Evolutionary conservation across 2,888 invertebrate genomes (phyloP).

Genomic region (Eupeodes latifasciatus): DNA sequence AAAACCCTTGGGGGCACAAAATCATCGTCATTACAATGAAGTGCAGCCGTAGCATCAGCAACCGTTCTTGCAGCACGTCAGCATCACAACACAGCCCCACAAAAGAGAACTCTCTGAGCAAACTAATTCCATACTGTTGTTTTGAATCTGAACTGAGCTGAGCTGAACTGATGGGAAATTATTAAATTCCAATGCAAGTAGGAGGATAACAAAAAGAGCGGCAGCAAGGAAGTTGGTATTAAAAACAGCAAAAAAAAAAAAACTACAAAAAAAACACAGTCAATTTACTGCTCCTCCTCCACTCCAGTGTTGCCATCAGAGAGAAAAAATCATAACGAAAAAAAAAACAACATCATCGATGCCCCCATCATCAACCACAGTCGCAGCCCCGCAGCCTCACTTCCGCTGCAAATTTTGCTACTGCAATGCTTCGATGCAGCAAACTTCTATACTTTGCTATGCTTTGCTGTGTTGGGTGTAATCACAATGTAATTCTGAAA

Average conservation of each 20-base stretch:
- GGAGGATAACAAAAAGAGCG: slow-evolving; percentile 70
- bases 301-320: slow-evolving; percentile 57
- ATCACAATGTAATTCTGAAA: slow-evolving; percentile 75
- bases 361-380: slow-evolving; percentile 33
- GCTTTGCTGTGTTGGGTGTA: slow-evolving; percentile 63
- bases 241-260: slow-evolving; percentile 22
- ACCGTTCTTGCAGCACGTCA: slow-evolving; percentile 67
- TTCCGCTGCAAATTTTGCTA: slow-evolving; percentile 52
- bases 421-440: slow-evolving; percentile 62
- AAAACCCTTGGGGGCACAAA: slow-evolving; percentile 64
- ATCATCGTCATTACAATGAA: slow-evolving; percentile 76
- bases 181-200: slow-evolving; percentile 76
- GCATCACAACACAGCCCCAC: slow-evolving; percentile 22
- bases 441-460: slow-evolving; percentile 20
- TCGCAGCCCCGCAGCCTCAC: not conserved
- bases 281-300: slow-evolving; percentile 64
- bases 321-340: slow-evolving; percentile 1
- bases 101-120: slow-evolving; percentile 39
- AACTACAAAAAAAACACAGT: slow-evolving; percentile 14
- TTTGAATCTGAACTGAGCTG: slow-evolving; percentile 33
- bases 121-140: slow-evolving; percentile 64
- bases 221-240: slow-evolving; percentile 45
- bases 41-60: slow-evolving; percentile 69
- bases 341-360: slow-evolving; percentile 35
- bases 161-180: slow-evolving; percentile 62